Evolutionary conservation across 1,140 invertebrate genomes (phyloP), one percentile per base, ranked within the genome.

Genomic region (Heterodera schachtii): DNA sequence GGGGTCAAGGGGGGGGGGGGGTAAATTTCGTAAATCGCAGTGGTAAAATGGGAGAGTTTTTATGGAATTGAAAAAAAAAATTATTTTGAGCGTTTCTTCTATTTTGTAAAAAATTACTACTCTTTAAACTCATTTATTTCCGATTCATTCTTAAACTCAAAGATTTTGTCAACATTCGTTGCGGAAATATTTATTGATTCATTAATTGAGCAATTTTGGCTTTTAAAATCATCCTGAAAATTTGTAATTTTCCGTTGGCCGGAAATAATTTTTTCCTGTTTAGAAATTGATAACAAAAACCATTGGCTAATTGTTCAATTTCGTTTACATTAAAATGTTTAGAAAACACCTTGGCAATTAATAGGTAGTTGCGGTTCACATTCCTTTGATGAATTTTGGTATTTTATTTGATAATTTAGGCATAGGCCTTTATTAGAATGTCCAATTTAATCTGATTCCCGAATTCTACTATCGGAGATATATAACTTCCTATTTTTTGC

Each of bases 241-340:
- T n/a, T n/a, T n/a, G n/a, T n/a, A 1, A 43, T 13, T n/a, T 47
- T 73, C 47, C 70, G 13, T 3, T 73, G 13, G 43, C 70, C 70
- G 13, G 70, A 73, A 73, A 73, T 43, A 16, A 73, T 44, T 16
- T 73, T n/a, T 73, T n/a, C 70, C 21, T 19, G 21, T 19, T 47
- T 73, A 19, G 70, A 73, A 11, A 13, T n/a, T 4, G 13, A 19
- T 4, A 73, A 19, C 43, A 73, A 3, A 73, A 73, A 19, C 70
- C 70, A n/a, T 73, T 73, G 0, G 70, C 70, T 73, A 73, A 73
- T n/a, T 47, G 43, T 73, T 73, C 70, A n/a, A 73, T 13, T 19
- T 4, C 11, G 2, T 3, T 19, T 73, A 73, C 70, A 16, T 13
- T 3, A 3, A 73, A 73, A 3, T 43, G 13, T 4, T 73, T 47